These are phyloP conservation scores for Diogma glabrata DNA, from an alignment of 2,888 invertebrate species.

Conservation along the genomic window DNA sequence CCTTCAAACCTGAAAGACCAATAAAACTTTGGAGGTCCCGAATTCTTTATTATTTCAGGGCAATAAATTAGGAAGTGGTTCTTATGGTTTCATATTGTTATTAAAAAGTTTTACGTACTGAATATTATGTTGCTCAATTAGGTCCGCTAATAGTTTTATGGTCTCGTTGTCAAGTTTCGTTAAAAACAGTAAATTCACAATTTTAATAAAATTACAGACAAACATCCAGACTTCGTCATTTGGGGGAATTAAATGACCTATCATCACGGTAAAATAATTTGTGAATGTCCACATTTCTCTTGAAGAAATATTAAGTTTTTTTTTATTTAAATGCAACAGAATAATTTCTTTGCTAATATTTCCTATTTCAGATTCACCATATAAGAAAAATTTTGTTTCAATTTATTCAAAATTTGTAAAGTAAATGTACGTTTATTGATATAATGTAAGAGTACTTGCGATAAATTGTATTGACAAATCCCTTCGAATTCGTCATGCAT, in stretches of 20 bases:
- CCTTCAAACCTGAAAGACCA: not conserved
- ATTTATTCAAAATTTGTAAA: conserved; percentile 15
- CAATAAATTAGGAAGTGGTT: too few species aligned
- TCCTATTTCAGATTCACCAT: conserved; percentile 17
- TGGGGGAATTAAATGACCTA: conserved; percentile 16
- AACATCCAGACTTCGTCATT: conserved; percentile 16
- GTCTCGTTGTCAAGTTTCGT: conserved; percentile 6
- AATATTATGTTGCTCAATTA: conserved; percentile 2
- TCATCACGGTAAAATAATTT: conserved; percentile 16
- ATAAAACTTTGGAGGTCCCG: not conserved
- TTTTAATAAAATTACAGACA: conserved; percentile 11
- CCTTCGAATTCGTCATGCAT: conserved; percentile 19
- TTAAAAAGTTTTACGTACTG: too few species aligned
- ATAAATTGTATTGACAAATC: too few species aligned
- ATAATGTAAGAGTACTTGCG: conserved; percentile 13
- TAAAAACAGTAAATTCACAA: conserved; percentile 12
- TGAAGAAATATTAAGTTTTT: conserved; percentile 15
- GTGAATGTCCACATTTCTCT: conserved; percentile 19
- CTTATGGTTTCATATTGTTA: too few species aligned
- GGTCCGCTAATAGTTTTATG: not conserved
- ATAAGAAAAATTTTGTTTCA: conserved; percentile 17
- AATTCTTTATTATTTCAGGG: too few species aligned
- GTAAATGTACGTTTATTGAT: conserved; percentile 15
- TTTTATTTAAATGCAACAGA: conserved; percentile 10
- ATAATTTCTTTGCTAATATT: conserved; percentile 14